phyloP scores from a whole-genome alignment of 2,113 vertebrate species.

The Parotia lawesii region DNA sequence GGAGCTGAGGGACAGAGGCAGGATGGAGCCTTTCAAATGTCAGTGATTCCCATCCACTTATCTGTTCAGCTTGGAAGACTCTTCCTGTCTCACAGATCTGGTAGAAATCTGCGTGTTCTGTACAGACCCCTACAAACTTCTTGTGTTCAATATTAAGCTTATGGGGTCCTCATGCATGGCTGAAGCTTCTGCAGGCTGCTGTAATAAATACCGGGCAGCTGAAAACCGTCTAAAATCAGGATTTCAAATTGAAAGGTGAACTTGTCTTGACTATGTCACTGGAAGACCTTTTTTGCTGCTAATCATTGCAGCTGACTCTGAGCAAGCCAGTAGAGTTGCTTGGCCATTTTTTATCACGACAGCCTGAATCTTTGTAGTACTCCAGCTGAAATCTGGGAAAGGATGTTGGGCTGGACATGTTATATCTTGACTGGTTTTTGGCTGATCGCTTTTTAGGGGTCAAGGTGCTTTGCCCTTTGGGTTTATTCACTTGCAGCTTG shows the following conservation, averaged over 20 bases:
- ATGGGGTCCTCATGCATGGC: neutral
- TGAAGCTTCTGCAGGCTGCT: neutral
- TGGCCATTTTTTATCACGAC: neutral
- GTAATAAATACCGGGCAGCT: neutral
- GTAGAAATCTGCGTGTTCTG: neutral
- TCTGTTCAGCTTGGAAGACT: neutral
- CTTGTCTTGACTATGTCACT: neutral
- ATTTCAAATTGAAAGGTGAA: neutral
- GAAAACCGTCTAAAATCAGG: neutral
- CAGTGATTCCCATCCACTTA: neutral
- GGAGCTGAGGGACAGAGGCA: neutral
- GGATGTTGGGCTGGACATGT: neutral
- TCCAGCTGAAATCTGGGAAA: constrained; percentile 18
- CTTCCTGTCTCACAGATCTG: neutral
- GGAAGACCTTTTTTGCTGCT: neutral
- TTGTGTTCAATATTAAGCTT: neutral
- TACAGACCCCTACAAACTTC: neutral
- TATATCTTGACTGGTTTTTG: neutral
- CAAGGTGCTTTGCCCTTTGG: constrained; percentile 21
- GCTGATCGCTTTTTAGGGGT: neutral
- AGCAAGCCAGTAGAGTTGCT: neutral
- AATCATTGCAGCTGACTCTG: neutral
- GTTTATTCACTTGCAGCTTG: constrained; percentile 23
- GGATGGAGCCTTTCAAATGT: neutral
- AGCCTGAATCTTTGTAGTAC: neutral